Base-by-base conservation (phyloP, 2,888 invertebrate genomes). In the Microchrysa polita region DNA sequence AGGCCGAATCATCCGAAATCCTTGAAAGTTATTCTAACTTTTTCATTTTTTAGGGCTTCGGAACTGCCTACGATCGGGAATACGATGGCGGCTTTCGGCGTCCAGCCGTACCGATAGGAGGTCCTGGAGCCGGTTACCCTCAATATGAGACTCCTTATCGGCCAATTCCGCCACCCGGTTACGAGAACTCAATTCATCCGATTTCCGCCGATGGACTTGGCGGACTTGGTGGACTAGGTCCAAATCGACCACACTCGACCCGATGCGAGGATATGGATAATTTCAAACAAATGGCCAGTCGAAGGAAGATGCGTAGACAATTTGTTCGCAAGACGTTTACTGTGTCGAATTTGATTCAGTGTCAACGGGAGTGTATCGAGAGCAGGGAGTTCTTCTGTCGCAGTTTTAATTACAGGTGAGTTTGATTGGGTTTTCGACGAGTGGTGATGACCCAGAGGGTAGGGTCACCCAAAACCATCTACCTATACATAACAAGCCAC, bases 321-420 rank as follows among this genome's bases (percentile, higher is more conserved):
- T 95, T 90, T 81, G 90, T 95, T 2, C 87, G 93, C 48, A 88
- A 93, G 72, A 90, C 91, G 77, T 88, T 92, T 22, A 90, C 91
- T 7, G 92, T 92, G 1, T 90, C 91, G 40, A 91, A 92, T 0
- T 83, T 95, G 80, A 88, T 90, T 0, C 92, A 93, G 76, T 96
- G 96, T 83, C 93, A 96, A 84, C 87, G 93, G 75, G 94, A 94
- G 81, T 95, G 96, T 82, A 88, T 91, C 55, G 93, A 94, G 80
- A 90, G 91, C 40, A 88, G 92, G 78, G 94, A 94, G 81, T 95
- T 95, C 82, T 88, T 91, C 73, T 96, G 96, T 81, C 88, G 93
- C 81, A 92, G 95, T 44, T 96, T 96, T 84, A 95, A 95, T 86
- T 95, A 90, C 85, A 91, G 92, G 91, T 92, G 85, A n/a, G n/a